phyloP scores from a whole-genome alignment of 1,140 invertebrate genomes.

The Coenobita brevimanus region DNA sequence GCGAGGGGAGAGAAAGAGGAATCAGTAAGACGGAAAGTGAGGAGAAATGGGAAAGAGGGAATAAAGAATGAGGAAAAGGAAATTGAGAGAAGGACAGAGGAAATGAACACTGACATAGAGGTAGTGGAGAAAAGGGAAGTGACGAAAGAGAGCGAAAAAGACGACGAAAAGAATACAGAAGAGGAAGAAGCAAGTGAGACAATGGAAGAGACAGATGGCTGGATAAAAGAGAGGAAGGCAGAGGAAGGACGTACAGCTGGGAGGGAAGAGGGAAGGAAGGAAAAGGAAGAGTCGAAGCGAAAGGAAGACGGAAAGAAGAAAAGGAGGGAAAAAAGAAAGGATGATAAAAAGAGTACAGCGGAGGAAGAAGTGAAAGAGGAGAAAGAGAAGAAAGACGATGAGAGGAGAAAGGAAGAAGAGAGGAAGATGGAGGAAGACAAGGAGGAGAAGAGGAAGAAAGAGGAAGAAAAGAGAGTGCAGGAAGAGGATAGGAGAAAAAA shows the following conservation, averaged over 20 bases:
- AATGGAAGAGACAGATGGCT: too few relatives aligned
- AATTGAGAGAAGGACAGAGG: too few relatives aligned
- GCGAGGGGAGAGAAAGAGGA: neutral
- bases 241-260: neutral
- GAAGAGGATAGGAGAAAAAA: neutral
- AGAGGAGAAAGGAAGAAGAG: neutral
- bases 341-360: neutral
- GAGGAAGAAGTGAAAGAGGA: neutral
- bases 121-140: too few relatives aligned
- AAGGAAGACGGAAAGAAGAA: neutral
- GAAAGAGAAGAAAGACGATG: neutral
- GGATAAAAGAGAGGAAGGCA: neutral
- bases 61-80: too few relatives aligned
- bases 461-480: neutral
- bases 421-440: neutral
- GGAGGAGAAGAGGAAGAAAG: neutral
- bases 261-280: neutral
- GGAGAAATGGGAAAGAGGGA: too few relatives aligned
- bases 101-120: too few relatives aligned
- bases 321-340: neutral
- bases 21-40: too few relatives aligned
- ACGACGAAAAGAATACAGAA: too few relatives aligned
- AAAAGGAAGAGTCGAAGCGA: too few relatives aligned
- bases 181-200: neutral
- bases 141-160: too few relatives aligned